Conservation (phyloP, 1,140 invertebrate genomes). For the Gonioctena quinquepunctata region DNA sequence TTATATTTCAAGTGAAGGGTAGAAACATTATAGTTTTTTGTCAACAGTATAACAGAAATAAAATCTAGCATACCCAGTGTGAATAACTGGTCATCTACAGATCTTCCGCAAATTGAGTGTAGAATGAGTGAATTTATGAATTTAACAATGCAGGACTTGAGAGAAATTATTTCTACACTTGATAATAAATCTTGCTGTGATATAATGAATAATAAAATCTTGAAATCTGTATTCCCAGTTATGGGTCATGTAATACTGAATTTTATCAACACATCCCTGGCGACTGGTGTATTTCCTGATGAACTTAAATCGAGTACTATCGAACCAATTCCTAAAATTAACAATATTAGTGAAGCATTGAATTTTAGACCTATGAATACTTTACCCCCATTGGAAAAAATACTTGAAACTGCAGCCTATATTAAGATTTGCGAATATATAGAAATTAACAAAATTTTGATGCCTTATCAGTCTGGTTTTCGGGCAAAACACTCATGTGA, state of each 20-base stretch:
- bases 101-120: not conserved
- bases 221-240: not conserved
- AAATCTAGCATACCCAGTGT: not conserved
- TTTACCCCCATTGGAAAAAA: not conserved
- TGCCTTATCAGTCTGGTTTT: no score
- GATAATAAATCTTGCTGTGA: not conserved
- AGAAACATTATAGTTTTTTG: no score
- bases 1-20: no score
- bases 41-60: not conserved
- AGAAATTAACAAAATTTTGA: no score
- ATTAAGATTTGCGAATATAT: not conserved
- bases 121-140: not conserved
- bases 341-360: not conserved
- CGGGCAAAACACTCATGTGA: no score
- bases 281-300: not conserved
- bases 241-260: not conserved
- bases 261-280: not conserved
- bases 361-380: not conserved
- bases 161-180: not conserved
- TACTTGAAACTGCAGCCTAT: not conserved
- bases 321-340: not conserved
- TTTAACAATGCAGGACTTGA: not conserved
- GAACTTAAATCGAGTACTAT: not conserved
- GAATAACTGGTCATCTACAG: not conserved
- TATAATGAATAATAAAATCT: not conserved